Evolutionary conservation across 2,888 invertebrate species (phyloP).

Genomic region (Dugesia japonica): DNA sequence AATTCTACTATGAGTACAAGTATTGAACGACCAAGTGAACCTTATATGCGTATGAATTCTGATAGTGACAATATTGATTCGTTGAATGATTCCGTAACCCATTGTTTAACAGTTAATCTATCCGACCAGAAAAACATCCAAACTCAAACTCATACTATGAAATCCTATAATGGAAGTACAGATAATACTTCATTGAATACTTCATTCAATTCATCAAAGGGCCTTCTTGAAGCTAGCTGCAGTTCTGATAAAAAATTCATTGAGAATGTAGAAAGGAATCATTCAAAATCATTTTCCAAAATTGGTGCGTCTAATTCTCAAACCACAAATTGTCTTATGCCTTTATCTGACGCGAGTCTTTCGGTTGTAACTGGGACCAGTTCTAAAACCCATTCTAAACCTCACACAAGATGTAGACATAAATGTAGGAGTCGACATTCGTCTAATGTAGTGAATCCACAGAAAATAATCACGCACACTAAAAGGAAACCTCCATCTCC

Average conservation of each 20-base stretch:
- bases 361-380: constrained; percentile 6
- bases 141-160: not conserved
- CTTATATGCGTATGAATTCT: constrained; percentile 12
- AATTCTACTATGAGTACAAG: not conserved
- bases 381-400: not conserved
- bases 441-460: not conserved
- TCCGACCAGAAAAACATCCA: not conserved
- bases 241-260: not conserved
- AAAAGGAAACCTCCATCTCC: not conserved
- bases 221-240: not conserved
- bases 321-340: not conserved
- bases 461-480: not conserved
- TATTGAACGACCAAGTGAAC: not conserved
- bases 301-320: not conserved
- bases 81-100: not conserved
- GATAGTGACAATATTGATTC: constrained; percentile 2
- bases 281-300: not conserved
- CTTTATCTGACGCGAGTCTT: not conserved
- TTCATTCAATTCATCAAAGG: not conserved
- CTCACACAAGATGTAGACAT: not conserved
- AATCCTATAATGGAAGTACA: not conserved
- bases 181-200: not conserved
- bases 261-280: not conserved
- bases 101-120: not conserved
- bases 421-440: not conserved